Conservation (phyloP, 2,888 invertebrate genomes). For the Sphecodes monilicornis region DNA sequence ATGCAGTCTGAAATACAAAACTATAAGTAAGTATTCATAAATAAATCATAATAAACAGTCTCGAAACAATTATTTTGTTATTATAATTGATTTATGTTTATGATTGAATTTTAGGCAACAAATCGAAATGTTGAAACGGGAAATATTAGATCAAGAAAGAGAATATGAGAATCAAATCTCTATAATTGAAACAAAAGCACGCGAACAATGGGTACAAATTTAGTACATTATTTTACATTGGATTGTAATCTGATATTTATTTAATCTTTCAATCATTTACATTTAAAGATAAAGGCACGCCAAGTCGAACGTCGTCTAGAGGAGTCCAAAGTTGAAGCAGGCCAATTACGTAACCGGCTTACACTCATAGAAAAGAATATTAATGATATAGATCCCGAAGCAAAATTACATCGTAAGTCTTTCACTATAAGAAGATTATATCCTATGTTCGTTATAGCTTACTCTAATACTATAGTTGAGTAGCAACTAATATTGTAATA, state of each 20-base stretch:
- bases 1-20: slow-evolving; percentile 93
- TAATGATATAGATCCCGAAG: slow-evolving; percentile 84
- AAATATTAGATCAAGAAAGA: slow-evolving; percentile 94
- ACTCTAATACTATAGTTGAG: background rate
- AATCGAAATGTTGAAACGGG: slow-evolving; percentile 90
- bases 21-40: slow-evolving; percentile 87
- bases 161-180: slow-evolving; percentile 89
- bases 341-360: slow-evolving; percentile 88
- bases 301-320: slow-evolving; percentile 93
- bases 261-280: slow-evolving; percentile 29
- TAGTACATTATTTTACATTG: background rate
- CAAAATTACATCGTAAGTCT: slow-evolving; percentile 85
- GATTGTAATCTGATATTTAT: slow-evolving; percentile 3
- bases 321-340: slow-evolving; percentile 91
- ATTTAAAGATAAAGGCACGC: slow-evolving; percentile 88
- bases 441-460: background rate
- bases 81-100: background rate
- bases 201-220: slow-evolving; percentile 91
- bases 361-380: slow-evolving; percentile 86
- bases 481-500: slow-evolving; percentile 12
- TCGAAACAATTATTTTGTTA: background rate
- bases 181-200: slow-evolving; percentile 92
- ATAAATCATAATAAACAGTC: background rate
- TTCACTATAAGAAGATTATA: background rate
- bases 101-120: slow-evolving; percentile 85